A percentile compares a stretch with the other conserved stretches of the same genome.
Evolutionary conservation across 2,888 invertebrate species (phyloP).

Genomic region (Morinoia aosen): DNA sequence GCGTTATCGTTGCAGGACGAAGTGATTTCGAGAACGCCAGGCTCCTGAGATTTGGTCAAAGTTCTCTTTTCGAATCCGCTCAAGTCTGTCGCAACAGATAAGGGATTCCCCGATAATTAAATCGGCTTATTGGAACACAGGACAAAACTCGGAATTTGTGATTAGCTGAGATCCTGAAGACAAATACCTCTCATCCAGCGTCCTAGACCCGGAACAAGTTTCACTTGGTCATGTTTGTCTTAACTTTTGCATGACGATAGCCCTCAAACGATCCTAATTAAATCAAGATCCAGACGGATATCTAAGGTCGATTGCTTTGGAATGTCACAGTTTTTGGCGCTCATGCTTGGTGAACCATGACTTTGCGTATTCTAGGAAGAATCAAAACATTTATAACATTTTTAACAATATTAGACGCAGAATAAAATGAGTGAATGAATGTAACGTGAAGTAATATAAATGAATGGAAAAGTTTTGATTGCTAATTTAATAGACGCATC

Average conservation of each 20-base stretch:
- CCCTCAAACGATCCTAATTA: neutral
- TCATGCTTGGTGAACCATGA: neutral
- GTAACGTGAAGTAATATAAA: too few relatives aligned
- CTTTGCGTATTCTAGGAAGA: neutral
- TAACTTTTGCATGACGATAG: neutral
- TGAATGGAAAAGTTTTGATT: too few relatives aligned
- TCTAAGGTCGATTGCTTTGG: neutral
- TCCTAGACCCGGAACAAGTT: neutral
- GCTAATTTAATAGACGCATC: too few relatives aligned
- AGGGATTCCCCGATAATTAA: neutral
- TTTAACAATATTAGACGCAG: too few relatives aligned
- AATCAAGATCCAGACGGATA: neutral
- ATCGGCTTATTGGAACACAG: conserved; percentile 10
- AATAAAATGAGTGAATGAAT: too few relatives aligned
- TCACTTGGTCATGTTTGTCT: neutral
- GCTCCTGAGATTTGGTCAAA: neutral
- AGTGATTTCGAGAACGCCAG: neutral
- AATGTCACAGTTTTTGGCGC: neutral
- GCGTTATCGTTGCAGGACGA: neutral
- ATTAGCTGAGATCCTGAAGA: neutral
- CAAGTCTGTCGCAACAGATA: conserved; percentile 4
- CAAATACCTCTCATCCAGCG: neutral
- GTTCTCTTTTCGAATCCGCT: neutral
- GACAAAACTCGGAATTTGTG: neutral
- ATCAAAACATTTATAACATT: neutral